Base-by-base conservation (phyloP, 2,888 invertebrate genomes). In the Dorcus hopei region DNA sequence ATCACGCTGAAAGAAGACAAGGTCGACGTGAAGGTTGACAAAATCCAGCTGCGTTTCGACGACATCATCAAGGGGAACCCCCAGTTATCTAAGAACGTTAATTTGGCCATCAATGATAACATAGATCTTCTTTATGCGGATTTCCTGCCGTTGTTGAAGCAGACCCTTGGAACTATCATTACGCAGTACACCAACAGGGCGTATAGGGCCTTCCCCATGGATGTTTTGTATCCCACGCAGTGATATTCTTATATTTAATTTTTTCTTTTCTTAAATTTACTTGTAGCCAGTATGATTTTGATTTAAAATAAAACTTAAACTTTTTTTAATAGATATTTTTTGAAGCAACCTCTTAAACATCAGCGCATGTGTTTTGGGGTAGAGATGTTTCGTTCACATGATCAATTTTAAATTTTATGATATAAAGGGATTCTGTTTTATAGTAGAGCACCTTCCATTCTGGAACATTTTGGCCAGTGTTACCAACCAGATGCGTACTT, bases 91-190 rank as follows among this genome's bases (percentile, higher is more conserved):
- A 61, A 69, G 66, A 67, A 70, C 4, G 75, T 76, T n/a, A 77
- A 77, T 57, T 68, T 67, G 38, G 70, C 74, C 3, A 74, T 78
- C 54, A 74, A 71, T 52, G 74, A 76, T 45, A 78, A 77, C 59
- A 70, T 74, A 41, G 68, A 75, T 43, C 71, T 68, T 40, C 63
- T 77, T 9, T 73, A 75, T 53, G 64, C 68, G 53, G 77, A 77
- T 54, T 48, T 77, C 11, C 73, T 72, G 54, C 76, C 77, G 11
- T 71, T 75, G 8, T 62, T 77, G 9, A 72, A 72, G 56, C 59
- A 68, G 39, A 62, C 70, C 6, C 55, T 73, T 23, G 70, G 65
- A 0, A 55, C 61, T 43, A 63, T 73, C 38, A 50, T 71, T 26
- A 69, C 72, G 33, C 66, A 73, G 51, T 52, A 52, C 11, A 39